Evolutionary conservation across 2,113 vertebrate species (phyloP).

Genomic region (Lasiurus cinereus): DNA sequence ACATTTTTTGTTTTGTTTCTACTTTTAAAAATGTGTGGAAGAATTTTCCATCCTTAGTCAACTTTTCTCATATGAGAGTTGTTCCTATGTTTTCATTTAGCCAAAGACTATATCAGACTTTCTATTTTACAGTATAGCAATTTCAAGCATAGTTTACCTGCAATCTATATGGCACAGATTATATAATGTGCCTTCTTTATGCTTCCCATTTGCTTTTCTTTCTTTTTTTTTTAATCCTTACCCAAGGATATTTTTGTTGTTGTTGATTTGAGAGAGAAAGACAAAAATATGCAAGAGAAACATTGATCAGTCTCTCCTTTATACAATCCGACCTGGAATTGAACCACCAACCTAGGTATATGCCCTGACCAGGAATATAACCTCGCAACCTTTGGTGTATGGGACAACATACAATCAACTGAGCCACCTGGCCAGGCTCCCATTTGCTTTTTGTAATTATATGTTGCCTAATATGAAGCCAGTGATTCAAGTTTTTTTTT

Average conservation of each 20-base stretch:
- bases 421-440: neutral
- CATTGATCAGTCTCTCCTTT: too few relatives aligned
- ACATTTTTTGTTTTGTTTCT: conserved; percentile 48
- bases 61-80: conserved; percentile 36
- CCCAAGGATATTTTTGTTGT: neutral
- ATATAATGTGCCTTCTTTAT: neutral
- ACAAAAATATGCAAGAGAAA: too few relatives aligned
- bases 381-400: neutral
- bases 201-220: neutral
- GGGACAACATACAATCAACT: neutral
- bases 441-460: neutral
- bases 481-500: neutral
- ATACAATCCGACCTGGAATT: neutral
- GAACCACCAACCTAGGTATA: neutral
- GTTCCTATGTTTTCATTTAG: conserved; percentile 48
- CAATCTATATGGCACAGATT: neutral
- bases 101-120: conserved; percentile 6
- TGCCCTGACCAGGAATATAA: neutral
- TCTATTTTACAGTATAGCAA: neutral
- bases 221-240: neutral
- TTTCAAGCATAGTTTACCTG: conserved; percentile 17
- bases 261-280: neutral
- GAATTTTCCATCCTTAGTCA: conserved; percentile 50
- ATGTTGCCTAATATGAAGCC: conserved; percentile 43
- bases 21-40: conserved; percentile 39